Evolutionary conservation across 2,797 vertebrate species (phyloP), one percentile per base, ranked within the genome.

Genomic region (Myotis planiceps): DNA sequence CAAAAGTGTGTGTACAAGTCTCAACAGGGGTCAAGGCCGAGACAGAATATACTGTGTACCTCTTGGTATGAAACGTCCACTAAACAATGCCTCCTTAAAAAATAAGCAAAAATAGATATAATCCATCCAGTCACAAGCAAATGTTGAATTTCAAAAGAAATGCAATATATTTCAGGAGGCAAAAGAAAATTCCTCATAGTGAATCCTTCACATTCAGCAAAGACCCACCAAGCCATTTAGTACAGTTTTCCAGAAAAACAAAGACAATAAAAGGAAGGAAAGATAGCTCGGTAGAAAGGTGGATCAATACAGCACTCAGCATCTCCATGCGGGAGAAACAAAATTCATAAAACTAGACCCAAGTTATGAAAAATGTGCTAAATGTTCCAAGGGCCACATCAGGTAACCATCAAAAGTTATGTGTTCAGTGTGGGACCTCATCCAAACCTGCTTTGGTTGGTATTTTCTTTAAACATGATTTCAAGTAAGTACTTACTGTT

Each of bases 191-290:
- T 90, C 51, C 34, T 13, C 7, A 55, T 3, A 49, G 51, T 16
- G 80, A 87, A 71, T 90, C 68, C 42, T 88, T 96, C 83, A 79
- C 3, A 45, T 27, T 94, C 55, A 79, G 34, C 72, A 79, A 88
- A 90, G 83, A 92, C 69, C 34, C 79, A 63, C 45, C 4, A 71
- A 92, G 51, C 39, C 63, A 85, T 76, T 69, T 93, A 55, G 83
- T 75, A 37, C 55, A 66, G 85, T n/a, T 45, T 88, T 85, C 69
- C 45, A 81, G 82, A 82, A 79, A 96, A 94, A 83, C 39, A 95
- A 93, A 93, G 66, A 53, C 45, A 75, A 25, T 42, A 66, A 83
- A 69, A 91, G 10, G 69, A 87, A 86, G 66, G 49, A 3, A 74
- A 90, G 29, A 47, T 6, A 92, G 80, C 37, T 13, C 2, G 18